Base-by-base conservation (phyloP, 2,797 vertebrate genomes). In the Cetoscarus ocellatus region DNA sequence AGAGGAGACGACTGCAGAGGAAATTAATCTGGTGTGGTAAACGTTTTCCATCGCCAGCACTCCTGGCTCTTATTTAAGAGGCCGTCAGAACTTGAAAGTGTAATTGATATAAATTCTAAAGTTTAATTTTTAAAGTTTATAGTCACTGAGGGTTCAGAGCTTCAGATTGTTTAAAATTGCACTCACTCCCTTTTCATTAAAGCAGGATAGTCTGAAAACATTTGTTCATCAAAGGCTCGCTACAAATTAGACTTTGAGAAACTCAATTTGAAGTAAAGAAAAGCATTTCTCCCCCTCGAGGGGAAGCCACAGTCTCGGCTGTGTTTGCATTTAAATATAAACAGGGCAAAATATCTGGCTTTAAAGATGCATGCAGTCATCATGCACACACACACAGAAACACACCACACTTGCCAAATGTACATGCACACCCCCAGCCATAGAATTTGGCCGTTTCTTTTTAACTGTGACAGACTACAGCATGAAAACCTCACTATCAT, bases 91-190 rank as follows among this genome's bases (percentile, higher is more conserved):
- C 81, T 90, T 91, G 87, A 92, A 92, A 93, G 89, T 87, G 82
- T 93, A 93, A 93, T 91, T 93, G 88, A 93, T 92, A 93, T 84
- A 89, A 90, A 92, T 92, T 93, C 86, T 93, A 88, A 92, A 93
- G 92, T 92, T 86, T 90, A 82, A 91, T 92, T 91, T 91, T 90
- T 86, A 90, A 87, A 91, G 92, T 94, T 93, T 94, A 93, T 90
- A 93, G 93, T 94, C 89, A 87, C 86, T 62, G 87, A 92, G 90
- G 91, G 93, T 93, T 94, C 93, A 92, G 92, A 88, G 91, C 88
- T 86, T 86, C 84, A 73, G 88, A 90, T 91, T 94, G 93, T 94
- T 94, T 94, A 89, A 93, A 94, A 94, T 90, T 92, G 88, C 84
- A 52, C 91, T 91, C 92, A 90, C 91, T 89, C 88, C 85, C 85